Evolutionary conservation across 2,888 invertebrate species (phyloP).

Genomic region (Agrilus biguttatus): DNA sequence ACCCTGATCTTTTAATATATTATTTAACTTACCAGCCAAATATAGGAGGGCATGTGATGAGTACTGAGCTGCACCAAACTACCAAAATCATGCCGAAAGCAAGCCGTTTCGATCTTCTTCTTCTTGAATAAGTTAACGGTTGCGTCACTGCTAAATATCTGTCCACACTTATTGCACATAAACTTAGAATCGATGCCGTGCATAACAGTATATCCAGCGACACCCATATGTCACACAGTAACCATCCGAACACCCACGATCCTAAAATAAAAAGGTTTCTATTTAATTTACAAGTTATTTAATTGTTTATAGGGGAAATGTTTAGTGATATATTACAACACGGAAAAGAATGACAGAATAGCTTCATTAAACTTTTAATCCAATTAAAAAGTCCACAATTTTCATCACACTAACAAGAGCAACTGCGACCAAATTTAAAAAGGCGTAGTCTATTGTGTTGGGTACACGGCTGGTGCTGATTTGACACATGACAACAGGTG

Average conservation of each 20-base stretch:
- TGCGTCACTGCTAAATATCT: slow-evolving; percentile 87
- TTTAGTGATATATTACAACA: no score
- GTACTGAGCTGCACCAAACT: slow-evolving; percentile 80
- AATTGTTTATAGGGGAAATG: no score
- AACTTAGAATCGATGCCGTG: slow-evolving; percentile 83
- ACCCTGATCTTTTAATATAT: no score
- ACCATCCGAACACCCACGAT: slow-evolving; percentile 80
- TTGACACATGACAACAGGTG: no score
- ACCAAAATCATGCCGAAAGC: slow-evolving; percentile 76
- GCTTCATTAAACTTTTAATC: no score
- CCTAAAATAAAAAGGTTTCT: slow-evolving; percentile 25
- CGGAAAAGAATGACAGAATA: no score
- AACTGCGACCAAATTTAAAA: no score
- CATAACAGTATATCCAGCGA: slow-evolving; percentile 86
- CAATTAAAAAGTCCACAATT: no score
- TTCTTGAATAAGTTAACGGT: slow-evolving; percentile 80
- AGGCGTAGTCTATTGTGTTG: no score
- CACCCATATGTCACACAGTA: slow-evolving; percentile 83
- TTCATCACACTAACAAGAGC: no score
- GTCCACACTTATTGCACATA: slow-evolving; percentile 85
- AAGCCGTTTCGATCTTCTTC: slow-evolving; percentile 70
- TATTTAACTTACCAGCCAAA: slow-evolving; percentile 62
- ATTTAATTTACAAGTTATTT: no score
- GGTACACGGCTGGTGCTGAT: no score
- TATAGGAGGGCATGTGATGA: slow-evolving; percentile 90